A percentile compares a stretch with the other conserved stretches of the same genome.
These are phyloP conservation scores for Triplophysa yarkandensis DNA, from an alignment of 2,797 vertebrate species.

Conservation along the genomic window DNA sequence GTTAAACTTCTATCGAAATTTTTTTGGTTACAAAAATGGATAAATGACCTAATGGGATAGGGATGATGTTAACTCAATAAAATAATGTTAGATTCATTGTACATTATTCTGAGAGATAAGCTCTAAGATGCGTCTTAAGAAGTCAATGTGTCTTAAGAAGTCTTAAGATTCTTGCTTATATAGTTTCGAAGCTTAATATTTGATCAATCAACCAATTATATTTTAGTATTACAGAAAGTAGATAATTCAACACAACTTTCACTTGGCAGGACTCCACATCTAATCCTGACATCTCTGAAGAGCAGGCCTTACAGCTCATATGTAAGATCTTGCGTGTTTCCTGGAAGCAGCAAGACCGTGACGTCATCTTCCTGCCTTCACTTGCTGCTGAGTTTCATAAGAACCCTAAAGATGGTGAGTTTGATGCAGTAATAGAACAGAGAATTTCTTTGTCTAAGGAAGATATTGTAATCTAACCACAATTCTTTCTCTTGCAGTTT, in stretches of 20 bases:
- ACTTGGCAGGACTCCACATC: slow-evolving; percentile 83
- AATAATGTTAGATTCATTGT: neutral
- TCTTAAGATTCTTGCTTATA: too few relatives aligned
- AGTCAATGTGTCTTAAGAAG: too few relatives aligned
- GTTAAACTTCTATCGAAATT: too few relatives aligned
- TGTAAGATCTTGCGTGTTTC: slow-evolving; percentile 99
- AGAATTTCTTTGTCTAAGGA: neutral
- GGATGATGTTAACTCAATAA: neutral
- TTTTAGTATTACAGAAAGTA: neutral
- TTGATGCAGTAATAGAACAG: neutral
- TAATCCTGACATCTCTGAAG: slow-evolving; percentile 91
- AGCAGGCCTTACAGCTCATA: slow-evolving; percentile 96
- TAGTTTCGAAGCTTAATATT: too few relatives aligned
- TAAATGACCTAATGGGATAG: neutral
- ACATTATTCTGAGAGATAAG: neutral
- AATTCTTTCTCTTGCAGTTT: slow-evolving; percentile 76
- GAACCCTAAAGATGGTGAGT: slow-evolving; percentile 87
- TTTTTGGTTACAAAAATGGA: too few relatives aligned
- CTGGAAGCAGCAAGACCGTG: slow-evolving; percentile 96
- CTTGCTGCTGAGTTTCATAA: slow-evolving; percentile 93
- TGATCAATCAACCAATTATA: neutral
- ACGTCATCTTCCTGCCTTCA: slow-evolving; percentile 94
- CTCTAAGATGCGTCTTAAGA: neutral
- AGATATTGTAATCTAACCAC: neutral
- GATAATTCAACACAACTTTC: neutral